Conservation (phyloP, 2,797 vertebrate species). For the Lepus townsendii region DNA sequence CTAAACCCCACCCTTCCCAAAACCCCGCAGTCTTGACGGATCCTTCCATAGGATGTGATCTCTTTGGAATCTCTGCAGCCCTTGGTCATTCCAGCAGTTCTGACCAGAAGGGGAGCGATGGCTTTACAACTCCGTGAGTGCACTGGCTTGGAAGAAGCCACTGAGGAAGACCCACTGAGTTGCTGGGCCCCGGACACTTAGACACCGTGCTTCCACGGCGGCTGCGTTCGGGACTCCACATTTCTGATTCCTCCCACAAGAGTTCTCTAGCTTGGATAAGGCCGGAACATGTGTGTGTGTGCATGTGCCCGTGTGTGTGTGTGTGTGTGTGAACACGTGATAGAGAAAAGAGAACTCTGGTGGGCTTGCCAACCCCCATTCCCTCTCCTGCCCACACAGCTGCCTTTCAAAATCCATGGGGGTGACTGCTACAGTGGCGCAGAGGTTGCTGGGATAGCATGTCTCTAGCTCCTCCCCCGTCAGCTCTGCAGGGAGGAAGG, state of each 20-base stretch:
- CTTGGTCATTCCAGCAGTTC: neutral
- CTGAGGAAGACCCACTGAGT: neutral
- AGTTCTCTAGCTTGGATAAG: neutral
- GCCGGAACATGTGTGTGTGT: neutral
- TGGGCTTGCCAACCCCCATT: neutral
- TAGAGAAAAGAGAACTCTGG: neutral
- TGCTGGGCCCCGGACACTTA: neutral
- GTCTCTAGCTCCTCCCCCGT: neutral
- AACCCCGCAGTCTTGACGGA: neutral
- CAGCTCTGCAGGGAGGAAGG: too few species aligned
- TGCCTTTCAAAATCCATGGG: neutral
- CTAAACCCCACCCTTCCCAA: neutral
- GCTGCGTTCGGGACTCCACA: neutral
- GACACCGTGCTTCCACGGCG: neutral
- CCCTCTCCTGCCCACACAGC: neutral
- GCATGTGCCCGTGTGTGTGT: neutral
- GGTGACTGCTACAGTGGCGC: neutral
- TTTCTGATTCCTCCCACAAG: neutral
- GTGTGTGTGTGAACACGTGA: rapidly evolving
- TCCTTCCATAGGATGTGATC: neutral
- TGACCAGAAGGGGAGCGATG: neutral
- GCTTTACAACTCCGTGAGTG: slow-evolving; percentile 5
- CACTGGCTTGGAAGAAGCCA: neutral
- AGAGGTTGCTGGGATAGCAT: neutral
- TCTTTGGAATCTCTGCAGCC: neutral